These are phyloP conservation scores for Diorhabda carinulata DNA, from an alignment of 1,140 invertebrate species.

Conservation along the genomic window DNA sequence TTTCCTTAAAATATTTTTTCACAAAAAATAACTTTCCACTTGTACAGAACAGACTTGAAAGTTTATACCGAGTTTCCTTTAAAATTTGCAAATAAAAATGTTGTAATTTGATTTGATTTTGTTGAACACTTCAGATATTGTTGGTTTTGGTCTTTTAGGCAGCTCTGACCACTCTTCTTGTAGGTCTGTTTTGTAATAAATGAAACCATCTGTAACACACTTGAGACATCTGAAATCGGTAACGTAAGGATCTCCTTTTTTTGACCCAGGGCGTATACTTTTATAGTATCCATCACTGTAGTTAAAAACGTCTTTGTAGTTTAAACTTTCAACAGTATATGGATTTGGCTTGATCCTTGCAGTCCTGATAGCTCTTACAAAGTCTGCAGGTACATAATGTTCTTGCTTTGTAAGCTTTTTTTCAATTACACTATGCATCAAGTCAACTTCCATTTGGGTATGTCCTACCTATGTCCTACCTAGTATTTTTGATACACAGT, in stretches of 20 bases:
- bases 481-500: slow-evolving; percentile 47
- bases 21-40: too few relatives aligned
- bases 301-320: neutral
- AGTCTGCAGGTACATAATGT: slow-evolving; percentile 30
- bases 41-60: too few relatives aligned
- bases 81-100: too few relatives aligned
- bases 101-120: neutral
- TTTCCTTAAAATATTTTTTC: too few relatives aligned
- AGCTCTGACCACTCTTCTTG: neutral
- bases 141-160: slow-evolving; percentile 3
- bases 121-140: neutral
- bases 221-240: neutral
- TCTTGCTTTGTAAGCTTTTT: slow-evolving; percentile 24
- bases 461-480: slow-evolving; percentile 47
- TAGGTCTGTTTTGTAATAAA: neutral
- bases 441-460: slow-evolving; percentile 49
- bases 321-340: neutral
- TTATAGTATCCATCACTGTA: slow-evolving; percentile 1
- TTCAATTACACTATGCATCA: slow-evolving; percentile 39
- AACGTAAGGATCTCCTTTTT: slow-evolving; percentile 1
- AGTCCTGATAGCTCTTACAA: slow-evolving; percentile 24
- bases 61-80: too few relatives aligned
- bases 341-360: slow-evolving; percentile 6
- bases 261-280: neutral
- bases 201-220: neutral